phyloP scores from a whole-genome alignment of 2,113 vertebrate species.

The Eurypyga helias region DNA sequence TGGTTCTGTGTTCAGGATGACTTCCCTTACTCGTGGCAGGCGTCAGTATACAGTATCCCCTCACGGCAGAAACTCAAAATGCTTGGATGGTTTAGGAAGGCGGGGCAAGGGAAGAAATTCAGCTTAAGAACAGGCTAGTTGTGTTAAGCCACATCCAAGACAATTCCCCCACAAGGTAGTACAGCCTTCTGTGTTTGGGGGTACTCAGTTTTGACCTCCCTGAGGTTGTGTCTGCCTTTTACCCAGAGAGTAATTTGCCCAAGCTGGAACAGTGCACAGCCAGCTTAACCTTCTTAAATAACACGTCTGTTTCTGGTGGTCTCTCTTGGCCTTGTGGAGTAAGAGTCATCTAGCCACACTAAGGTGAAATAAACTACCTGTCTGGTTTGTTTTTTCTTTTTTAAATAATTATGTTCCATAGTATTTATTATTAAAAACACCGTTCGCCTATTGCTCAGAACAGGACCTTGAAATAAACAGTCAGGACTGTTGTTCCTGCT shows the following conservation, averaged over 20 bases:
- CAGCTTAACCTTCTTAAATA: not conserved
- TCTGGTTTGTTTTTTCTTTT: not conserved
- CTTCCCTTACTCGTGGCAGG: fast-evolving
- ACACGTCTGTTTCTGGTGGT: not conserved
- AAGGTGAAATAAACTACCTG: not conserved
- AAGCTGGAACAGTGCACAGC: not conserved
- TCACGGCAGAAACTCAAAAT: not conserved
- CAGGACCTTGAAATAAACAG: not conserved
- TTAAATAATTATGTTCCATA: not conserved
- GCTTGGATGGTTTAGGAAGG: not conserved
- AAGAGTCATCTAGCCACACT: not conserved
- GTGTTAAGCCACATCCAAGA: not conserved
- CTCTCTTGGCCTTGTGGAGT: not conserved
- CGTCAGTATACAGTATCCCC: not conserved
- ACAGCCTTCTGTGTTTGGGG: not conserved
- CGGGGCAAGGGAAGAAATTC: not conserved
- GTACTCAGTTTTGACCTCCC: not conserved
- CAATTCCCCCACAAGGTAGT: not conserved
- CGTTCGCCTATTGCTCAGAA: not conserved
- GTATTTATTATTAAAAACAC: not conserved
- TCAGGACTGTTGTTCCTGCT: not conserved
- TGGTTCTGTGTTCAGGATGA: not conserved
- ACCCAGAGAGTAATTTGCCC: not conserved
- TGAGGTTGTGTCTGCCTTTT: not conserved
- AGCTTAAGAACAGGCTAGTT: not conserved